Percentiles rank a stretch among this genome's conserved stretches.
Conservation (phyloP, 2,797 vertebrate species). For the Pseudochirops corinnae region DNA sequence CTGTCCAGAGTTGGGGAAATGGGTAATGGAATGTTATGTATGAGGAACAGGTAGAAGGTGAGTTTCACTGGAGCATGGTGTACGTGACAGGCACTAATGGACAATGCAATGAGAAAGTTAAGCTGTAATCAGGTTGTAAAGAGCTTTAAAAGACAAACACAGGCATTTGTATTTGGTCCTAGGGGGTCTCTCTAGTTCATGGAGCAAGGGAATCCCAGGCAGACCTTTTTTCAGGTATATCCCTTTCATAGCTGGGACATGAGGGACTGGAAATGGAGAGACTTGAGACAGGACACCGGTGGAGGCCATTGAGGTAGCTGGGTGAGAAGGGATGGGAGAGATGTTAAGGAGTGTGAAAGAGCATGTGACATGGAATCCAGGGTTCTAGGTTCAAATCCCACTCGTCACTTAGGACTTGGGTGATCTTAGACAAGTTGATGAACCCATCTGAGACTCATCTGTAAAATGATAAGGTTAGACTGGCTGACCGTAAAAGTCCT, state of each 20-base stretch:
- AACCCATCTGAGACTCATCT: not conserved
- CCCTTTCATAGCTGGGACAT: not conserved
- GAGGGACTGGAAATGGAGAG: not conserved
- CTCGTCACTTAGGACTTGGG: not conserved
- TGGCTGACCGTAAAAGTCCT: not conserved
- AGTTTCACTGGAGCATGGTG: not conserved
- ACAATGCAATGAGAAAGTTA: not conserved
- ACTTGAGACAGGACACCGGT: not conserved
- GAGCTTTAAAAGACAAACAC: not conserved
- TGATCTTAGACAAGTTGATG: not conserved
- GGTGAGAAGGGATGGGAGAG: not conserved
- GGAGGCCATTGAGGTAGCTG: not conserved
- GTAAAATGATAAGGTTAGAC: not conserved
- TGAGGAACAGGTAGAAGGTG: not conserved
- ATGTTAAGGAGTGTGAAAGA: not conserved
- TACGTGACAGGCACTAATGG: not conserved
- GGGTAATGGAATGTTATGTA: not conserved
- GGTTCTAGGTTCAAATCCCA: not conserved
- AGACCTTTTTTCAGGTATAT: not conserved
- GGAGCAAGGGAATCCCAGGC: not conserved
- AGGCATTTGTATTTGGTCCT: not conserved
- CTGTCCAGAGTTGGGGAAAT: not conserved
- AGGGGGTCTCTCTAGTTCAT: not conserved
- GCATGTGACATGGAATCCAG: not conserved
- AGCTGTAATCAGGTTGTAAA: not conserved